phyloP scores from a whole-genome alignment of 30 jellyfish, hydroid and myxozoan genomes.

The Sanderia malayensis region DNA sequence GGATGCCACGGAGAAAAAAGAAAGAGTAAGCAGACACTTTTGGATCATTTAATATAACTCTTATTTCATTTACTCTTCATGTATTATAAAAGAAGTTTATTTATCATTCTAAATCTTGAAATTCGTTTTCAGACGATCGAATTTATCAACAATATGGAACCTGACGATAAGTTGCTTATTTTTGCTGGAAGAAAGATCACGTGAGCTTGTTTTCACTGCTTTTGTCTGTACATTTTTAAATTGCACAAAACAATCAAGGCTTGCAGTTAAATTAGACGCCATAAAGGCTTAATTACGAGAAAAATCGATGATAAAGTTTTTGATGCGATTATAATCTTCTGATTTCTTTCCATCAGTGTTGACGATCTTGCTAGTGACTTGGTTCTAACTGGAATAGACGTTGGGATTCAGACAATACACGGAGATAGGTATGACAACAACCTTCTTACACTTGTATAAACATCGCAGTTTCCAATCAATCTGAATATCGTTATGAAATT shows the following conservation, averaged over 20 bases:
- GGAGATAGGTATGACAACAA: conserved; percentile 95
- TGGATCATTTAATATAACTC: too few relatives aligned
- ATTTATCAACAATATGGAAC: conserved; percentile 63
- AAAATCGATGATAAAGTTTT: too few relatives aligned
- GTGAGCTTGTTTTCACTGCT: too few relatives aligned
- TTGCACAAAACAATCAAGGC: too few relatives aligned
- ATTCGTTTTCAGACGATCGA: conserved; percentile 50
- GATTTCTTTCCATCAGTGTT: conserved; percentile 39
- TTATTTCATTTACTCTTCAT: not conserved
- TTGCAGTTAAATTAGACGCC: too few relatives aligned
- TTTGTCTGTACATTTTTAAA: too few relatives aligned
- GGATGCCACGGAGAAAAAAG: conserved; percentile 68
- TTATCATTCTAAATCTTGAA: not conserved
- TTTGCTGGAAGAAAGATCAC: conserved; percentile 91
- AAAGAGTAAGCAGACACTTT: conserved; percentile 73
- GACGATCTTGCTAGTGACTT: conserved; percentile 87
- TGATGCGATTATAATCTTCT: too few relatives aligned
- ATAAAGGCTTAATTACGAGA: too few relatives aligned
- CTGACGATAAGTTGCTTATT: conserved; percentile 75
- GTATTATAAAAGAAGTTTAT: not conserved
- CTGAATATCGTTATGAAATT: too few relatives aligned
- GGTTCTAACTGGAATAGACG: conserved; percentile 63
- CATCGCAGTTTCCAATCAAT: too few relatives aligned
- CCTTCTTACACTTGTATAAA: too few relatives aligned
- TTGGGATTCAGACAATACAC: conserved; percentile 93